A percentile compares a stretch with the other conserved stretches of the same genome.
Conservation (phyloP, 2,888 invertebrate genomes). For the Kryphioiulus occultus region DNA sequence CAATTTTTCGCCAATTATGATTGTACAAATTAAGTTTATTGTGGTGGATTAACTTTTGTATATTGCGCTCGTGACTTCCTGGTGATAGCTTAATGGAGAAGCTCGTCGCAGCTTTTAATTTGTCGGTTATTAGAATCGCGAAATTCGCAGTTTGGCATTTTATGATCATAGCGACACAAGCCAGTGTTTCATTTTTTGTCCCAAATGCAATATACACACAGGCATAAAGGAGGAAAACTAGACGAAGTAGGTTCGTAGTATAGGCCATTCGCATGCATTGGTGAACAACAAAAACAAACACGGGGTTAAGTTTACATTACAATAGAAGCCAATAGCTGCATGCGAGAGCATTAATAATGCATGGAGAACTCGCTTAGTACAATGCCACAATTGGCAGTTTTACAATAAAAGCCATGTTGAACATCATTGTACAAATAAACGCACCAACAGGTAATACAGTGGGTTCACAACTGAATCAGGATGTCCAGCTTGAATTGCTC, state of each 20-base stretch:
- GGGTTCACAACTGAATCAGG: not conserved
- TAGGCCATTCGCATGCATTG: not conserved
- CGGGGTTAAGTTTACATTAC: slow-evolving; percentile 17
- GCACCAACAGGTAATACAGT: not conserved
- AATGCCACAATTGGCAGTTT: not conserved
- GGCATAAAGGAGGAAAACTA: not conserved
- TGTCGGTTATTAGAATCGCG: not conserved
- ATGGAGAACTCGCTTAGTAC: not conserved
- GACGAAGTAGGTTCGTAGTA: not conserved
- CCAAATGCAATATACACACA: not conserved
- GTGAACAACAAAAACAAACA: slow-evolving; percentile 22
- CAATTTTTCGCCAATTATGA: not conserved
- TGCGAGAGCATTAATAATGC: not conserved
- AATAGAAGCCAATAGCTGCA: not conserved
- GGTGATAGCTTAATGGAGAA: not conserved
- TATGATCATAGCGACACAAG: not conserved
- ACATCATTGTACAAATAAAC: not conserved
- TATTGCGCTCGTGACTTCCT: not conserved
- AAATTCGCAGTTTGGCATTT: not conserved
- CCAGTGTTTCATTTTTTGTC: not conserved
- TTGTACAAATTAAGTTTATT: slow-evolving; percentile 13
- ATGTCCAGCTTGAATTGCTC: slow-evolving; percentile 27
- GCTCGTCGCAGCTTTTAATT: not conserved
- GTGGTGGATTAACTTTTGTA: not conserved
- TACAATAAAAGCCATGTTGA: not conserved